Base-by-base conservation (phyloP, 2,797 vertebrate species). In the Hephaestus fuliginosus region DNA sequence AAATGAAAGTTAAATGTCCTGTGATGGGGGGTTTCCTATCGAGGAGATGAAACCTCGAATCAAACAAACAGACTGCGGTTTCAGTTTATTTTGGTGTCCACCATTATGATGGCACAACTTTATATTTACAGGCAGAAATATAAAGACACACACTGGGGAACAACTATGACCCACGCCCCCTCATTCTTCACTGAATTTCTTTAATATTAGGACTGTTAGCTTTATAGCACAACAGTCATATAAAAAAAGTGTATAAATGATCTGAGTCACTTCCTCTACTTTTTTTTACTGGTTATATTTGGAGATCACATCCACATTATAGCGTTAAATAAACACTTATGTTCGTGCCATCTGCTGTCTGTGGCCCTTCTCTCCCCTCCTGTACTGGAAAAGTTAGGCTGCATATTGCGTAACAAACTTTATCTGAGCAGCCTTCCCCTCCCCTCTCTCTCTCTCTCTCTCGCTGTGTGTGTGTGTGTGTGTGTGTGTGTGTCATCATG, bases 361-460 rank as follows among this genome's bases (percentile, higher is more conserved):
- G 7, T 20, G 46, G 25, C 25, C n/a, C 8, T 33, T 78, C 76
- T 69, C 77, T 81, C 72, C 68, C 70, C 80, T 75, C 55, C 55
- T 67, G 67, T n/a, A 18, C 0, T 63, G 64, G 58, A 57, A 82
- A 80, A 61, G 11, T 51, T 17, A 9, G 12, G 8, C 14, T 9
- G 10, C 55, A 48, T 83, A 43, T 82, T 83, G 36, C 76, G 28
- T 65, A 70, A 90, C 30, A 68, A 20, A 48, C 9, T n/a, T 58
- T 81, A n/a, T 57, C 7, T 39, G 48, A 6, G 33, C 51, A 10
- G 22, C 5, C 7, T n/a, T 11, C 39, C 49, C 22, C 20, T 17
- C 6, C 15, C 7, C 3, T 13, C 1, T 49, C 25, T 25, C 25
- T 25, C 25, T 25, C 25, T 25, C 25, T 25, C 5, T n/a, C 7